Percentiles rank a stretch among this genome's conserved stretches.
These are phyloP conservation scores for Hyperopisus bebe DNA, from an alignment of 2,113 vertebrate species.

Conservation along the genomic window DNA sequence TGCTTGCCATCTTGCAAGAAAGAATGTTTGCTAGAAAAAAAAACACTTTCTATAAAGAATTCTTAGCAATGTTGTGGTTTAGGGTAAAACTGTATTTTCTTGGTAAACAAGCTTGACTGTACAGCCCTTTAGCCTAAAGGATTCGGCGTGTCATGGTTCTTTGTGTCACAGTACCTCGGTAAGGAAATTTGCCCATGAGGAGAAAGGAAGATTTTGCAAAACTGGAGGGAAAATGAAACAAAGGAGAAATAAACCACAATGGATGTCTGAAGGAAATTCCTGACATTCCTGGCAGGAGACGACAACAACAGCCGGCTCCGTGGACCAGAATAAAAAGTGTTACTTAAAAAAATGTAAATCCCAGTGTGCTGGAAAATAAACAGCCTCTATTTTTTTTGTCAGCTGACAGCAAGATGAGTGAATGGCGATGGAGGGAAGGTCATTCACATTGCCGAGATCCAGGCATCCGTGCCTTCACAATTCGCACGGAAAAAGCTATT, in stretches of 20 bases:
- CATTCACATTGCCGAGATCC: neutral
- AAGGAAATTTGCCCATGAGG: neutral
- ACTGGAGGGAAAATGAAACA: neutral
- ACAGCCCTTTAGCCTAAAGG: neutral
- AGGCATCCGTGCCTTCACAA: neutral
- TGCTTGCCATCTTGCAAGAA: neutral
- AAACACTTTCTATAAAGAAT: neutral
- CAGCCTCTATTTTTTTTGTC: neutral
- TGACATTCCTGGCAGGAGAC: neutral
- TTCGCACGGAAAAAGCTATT: neutral
- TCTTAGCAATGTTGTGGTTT: neutral
- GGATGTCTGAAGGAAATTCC: neutral
- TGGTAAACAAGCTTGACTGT: neutral
- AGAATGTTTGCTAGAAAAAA: neutral
- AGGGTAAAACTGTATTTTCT: neutral
- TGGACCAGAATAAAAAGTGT: neutral
- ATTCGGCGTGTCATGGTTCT: neutral
- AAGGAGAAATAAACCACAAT: neutral
- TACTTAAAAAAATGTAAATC: neutral
- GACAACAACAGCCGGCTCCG: neutral
- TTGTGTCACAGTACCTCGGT: neutral
- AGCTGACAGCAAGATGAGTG: neutral
- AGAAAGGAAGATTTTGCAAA: neutral
- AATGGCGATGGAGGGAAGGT: neutral
- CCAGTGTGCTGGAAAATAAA: neutral